Percentiles rank a stretch among this genome's conserved stretches.
Evolutionary conservation across 2,113 vertebrate genomes (phyloP).

Genomic region (Eptesicus fuscus): DNA sequence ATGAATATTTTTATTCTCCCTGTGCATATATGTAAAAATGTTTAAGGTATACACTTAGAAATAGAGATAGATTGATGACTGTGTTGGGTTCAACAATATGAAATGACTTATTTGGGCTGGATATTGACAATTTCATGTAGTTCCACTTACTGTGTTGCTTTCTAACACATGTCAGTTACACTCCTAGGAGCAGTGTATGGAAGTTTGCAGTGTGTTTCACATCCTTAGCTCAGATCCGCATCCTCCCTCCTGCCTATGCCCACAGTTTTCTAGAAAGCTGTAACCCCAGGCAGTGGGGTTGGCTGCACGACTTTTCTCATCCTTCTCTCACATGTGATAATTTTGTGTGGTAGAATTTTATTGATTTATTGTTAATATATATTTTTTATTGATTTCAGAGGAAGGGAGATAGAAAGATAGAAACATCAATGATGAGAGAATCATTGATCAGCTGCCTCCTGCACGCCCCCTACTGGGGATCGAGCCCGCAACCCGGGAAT

Average conservation of each 20-base stretch:
- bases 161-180: neutral
- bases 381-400: too few relatives aligned
- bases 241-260: neutral
- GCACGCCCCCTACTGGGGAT: too few relatives aligned
- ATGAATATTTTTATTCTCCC: neutral
- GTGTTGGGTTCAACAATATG: neutral
- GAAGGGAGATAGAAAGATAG: neutral
- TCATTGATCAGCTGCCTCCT: neutral
- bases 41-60: neutral
- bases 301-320: neutral
- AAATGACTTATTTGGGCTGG: neutral
- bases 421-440: neutral
- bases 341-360: neutral
- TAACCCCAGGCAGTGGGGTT: neutral
- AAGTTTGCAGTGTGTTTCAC: neutral
- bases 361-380: too few relatives aligned
- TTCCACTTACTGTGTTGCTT: neutral
- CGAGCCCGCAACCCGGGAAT: too few relatives aligned
- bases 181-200: neutral
- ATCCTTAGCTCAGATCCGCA: neutral
- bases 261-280: neutral
- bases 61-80: neutral
- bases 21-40: neutral
- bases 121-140: neutral
- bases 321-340: neutral